Evolutionary conservation across 2,888 invertebrate species (phyloP).

Genomic region (Drosophila prolongata): DNA sequence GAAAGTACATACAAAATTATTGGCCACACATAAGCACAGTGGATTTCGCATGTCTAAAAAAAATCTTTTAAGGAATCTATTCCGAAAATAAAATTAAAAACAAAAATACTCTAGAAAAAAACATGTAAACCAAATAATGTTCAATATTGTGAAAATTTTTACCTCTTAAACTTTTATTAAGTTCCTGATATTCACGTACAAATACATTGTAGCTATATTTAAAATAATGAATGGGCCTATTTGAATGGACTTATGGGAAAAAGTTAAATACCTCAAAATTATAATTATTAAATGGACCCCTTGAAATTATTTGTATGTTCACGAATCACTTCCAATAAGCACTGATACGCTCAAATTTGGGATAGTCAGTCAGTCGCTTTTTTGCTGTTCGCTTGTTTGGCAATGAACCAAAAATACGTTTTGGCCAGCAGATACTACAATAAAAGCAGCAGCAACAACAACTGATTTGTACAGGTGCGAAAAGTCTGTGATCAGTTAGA

Average conservation of each 20-base stretch:
- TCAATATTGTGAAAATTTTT: no score
- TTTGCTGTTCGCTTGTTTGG: conserved; percentile 61
- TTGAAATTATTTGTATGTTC: no score
- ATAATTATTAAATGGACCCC: no score
- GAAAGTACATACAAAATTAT: conserved; percentile 59
- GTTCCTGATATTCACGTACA: no score
- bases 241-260: no score
- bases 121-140: no score
- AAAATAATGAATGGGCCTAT: no score
- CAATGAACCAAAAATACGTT: conserved; percentile 70
- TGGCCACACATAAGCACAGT: conserved; percentile 33
- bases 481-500: conserved; percentile 70
- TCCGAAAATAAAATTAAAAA: no score
- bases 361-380: conserved; percentile 29
- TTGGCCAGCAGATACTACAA: conserved; percentile 36
- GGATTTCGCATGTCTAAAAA: not conserved
- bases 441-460: conserved; percentile 42
- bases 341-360: conserved; percentile 18
- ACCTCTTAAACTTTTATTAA: no score
- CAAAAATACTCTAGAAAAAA: no score
- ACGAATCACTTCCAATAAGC: not conserved
- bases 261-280: no score
- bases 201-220: no score
- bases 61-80: not conserved
- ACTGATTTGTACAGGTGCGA: conserved; percentile 75